Percentiles rank a stretch among this genome's conserved stretches.
phyloP scores from a whole-genome alignment of 2,888 invertebrate species.

The Drosophila sordidula region DNA sequence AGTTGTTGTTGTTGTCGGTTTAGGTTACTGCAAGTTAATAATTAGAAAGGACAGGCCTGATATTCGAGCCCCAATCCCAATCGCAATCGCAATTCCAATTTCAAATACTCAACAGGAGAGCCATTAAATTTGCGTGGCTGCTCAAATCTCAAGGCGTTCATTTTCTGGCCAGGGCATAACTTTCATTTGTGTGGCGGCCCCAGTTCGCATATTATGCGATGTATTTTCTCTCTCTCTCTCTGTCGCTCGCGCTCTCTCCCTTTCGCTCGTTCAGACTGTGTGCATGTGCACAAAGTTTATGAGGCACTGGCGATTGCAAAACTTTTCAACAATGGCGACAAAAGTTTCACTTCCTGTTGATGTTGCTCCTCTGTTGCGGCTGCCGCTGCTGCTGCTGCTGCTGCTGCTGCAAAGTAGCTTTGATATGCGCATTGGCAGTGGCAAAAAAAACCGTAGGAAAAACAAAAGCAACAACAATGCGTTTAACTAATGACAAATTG shows the following conservation, averaged over 20 bases:
- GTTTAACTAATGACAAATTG: conserved; percentile 59
- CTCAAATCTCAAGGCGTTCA: conserved; percentile 69
- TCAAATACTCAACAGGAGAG: conserved; percentile 46
- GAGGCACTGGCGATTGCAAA: conserved; percentile 80
- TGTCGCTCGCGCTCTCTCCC: neutral
- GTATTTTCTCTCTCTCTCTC: conserved; percentile 22
- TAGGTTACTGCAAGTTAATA: conserved; percentile 46
- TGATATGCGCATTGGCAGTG: conserved; percentile 8
- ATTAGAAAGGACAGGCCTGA: conserved; percentile 50
- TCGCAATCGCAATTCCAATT: conserved; percentile 41
- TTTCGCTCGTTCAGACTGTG: neutral
- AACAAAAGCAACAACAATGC: conserved; percentile 21
- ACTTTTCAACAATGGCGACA: conserved; percentile 79
- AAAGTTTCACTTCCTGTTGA: conserved; percentile 64
- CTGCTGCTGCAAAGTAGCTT: conserved; percentile 9
- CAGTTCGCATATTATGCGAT: conserved; percentile 72
- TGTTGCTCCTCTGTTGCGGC: conserved; percentile 5
- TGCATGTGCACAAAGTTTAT: conserved; percentile 72
- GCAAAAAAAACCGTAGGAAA: conserved; percentile 3
- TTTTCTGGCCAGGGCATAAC: conserved; percentile 65
- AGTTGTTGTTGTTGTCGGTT: conserved; percentile 5
- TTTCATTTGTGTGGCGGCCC: conserved; percentile 68
- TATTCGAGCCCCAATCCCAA: conserved; percentile 6
- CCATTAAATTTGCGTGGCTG: conserved; percentile 40
- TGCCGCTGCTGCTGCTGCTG: neutral